Evolutionary conservation across 2,113 vertebrate genomes (phyloP).

Genomic region (Columba livia): DNA sequence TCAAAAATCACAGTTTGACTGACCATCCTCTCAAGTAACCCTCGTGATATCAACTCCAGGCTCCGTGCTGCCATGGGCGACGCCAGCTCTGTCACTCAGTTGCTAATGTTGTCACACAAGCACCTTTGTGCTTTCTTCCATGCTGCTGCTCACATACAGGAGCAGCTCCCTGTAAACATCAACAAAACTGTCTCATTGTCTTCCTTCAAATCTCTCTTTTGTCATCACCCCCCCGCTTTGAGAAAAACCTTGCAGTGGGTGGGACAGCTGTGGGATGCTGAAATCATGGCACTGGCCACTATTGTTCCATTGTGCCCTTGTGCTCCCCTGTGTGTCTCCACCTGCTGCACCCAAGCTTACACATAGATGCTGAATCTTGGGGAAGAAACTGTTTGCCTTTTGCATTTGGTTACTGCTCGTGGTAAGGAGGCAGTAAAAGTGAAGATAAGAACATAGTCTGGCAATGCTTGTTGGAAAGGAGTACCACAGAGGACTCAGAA

Average conservation of each 20-base stretch:
- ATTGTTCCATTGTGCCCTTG: slow-evolving; percentile 45
- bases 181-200: slow-evolving; percentile 47
- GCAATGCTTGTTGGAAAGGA: background rate
- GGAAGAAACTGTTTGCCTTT: background rate
- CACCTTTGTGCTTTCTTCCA: slow-evolving; percentile 49
- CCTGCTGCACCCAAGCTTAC: background rate
- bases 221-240: background rate
- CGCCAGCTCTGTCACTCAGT: background rate
- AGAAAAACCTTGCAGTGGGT: background rate
- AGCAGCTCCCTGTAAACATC: slow-evolving; percentile 57
- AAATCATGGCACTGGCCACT: slow-evolving; percentile 26
- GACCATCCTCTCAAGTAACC: background rate
- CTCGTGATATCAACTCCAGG: background rate
- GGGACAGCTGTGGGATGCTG: slow-evolving; percentile 15
- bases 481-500: background rate
- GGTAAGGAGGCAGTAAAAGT: background rate
- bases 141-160: slow-evolving; percentile 40
- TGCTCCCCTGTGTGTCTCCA: background rate
- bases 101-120: slow-evolving; percentile 36
- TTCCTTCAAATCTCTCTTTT: slow-evolving; percentile 47
- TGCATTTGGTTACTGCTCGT: background rate
- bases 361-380: rapidly evolving
- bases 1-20: background rate
- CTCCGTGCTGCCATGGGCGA: background rate
- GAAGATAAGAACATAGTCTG: background rate